Percentiles rank a stretch among this genome's conserved stretches.
Evolutionary conservation across 1,140 invertebrate species (phyloP).

Genomic region (Drosophila tristis): DNA sequence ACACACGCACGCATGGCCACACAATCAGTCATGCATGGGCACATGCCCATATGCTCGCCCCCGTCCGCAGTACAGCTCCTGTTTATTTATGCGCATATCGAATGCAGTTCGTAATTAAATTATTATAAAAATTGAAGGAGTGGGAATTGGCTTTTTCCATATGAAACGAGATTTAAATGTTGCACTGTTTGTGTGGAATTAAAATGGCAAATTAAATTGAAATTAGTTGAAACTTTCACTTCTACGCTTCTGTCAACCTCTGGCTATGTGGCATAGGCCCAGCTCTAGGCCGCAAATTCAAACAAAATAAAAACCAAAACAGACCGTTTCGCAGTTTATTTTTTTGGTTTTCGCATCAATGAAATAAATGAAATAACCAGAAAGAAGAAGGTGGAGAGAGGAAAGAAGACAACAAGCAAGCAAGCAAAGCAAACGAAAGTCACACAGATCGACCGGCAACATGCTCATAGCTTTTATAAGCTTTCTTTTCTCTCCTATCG

Average conservation of each 20-base stretch:
- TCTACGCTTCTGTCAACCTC: background rate
- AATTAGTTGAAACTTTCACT: constrained; percentile 43
- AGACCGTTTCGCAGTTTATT: constrained; percentile 1
- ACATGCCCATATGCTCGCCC: background rate
- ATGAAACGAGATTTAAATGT: constrained; percentile 10
- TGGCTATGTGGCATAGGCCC: constrained; percentile 27
- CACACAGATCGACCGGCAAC: constrained; percentile 19
- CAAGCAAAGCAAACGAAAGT: constrained; percentile 42
- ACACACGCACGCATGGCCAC: constrained; percentile 25
- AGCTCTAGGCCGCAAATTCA: constrained; percentile 22
- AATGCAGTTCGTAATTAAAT: constrained; percentile 66
- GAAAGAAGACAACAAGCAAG: constrained; percentile 1
- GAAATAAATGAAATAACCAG: constrained; percentile 33
- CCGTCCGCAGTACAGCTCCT: constrained; percentile 28
- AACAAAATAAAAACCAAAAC: constrained; percentile 26
- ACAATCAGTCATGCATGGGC: constrained; percentile 36
- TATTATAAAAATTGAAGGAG: constrained; percentile 33
- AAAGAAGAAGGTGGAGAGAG: background rate
- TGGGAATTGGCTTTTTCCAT: background rate
- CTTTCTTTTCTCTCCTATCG: constrained; percentile 43
- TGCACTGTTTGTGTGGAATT: background rate
- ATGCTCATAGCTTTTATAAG: constrained; percentile 46
- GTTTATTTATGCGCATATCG: constrained; percentile 73
- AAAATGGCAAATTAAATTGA: constrained; percentile 25
- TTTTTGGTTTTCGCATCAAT: constrained; percentile 34